Percentiles rank a stretch among this genome's conserved stretches.
Conservation (phyloP, 2,797 vertebrate species). For the Falco berigora region DNA sequence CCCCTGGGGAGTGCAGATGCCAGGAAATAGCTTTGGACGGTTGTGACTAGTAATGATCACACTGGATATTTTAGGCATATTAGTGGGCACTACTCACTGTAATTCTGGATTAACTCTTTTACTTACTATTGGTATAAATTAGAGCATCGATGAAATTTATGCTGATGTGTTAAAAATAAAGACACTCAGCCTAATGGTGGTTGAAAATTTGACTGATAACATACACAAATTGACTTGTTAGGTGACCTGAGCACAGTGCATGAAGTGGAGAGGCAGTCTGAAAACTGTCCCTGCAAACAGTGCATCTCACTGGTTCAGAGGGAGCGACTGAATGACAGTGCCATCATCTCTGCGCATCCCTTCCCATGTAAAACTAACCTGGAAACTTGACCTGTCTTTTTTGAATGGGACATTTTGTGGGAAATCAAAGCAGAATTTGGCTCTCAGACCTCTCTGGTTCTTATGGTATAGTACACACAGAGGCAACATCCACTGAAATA, state of each 20-base stretch:
- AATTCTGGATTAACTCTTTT: constrained; percentile 45
- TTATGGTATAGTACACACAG: not conserved
- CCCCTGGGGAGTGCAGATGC: constrained; percentile 52
- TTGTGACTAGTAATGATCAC: constrained; percentile 49
- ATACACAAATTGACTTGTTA: not conserved
- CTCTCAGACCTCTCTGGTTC: not conserved
- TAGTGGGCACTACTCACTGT: constrained; percentile 14
- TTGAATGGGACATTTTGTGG: not conserved
- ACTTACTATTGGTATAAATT: not conserved
- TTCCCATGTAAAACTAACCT: not conserved
- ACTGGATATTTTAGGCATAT: constrained; percentile 47
- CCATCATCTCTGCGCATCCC: not conserved
- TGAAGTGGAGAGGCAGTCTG: not conserved
- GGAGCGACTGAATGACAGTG: not conserved
- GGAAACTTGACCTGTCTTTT: not conserved
- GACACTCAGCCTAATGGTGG: not conserved
- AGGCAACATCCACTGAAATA: not conserved
- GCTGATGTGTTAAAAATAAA: not conserved
- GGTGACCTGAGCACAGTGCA: not conserved
- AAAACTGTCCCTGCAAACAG: not conserved
- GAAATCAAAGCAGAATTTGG: not conserved
- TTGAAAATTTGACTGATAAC: not conserved
- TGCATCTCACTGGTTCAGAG: not conserved
- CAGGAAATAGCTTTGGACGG: constrained; percentile 50
- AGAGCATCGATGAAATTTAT: not conserved